A percentile compares a stretch with the other conserved stretches of the same genome.
Conservation (phyloP, 2,797 vertebrate species). For the Odontamblyopus lacepedii region DNA sequence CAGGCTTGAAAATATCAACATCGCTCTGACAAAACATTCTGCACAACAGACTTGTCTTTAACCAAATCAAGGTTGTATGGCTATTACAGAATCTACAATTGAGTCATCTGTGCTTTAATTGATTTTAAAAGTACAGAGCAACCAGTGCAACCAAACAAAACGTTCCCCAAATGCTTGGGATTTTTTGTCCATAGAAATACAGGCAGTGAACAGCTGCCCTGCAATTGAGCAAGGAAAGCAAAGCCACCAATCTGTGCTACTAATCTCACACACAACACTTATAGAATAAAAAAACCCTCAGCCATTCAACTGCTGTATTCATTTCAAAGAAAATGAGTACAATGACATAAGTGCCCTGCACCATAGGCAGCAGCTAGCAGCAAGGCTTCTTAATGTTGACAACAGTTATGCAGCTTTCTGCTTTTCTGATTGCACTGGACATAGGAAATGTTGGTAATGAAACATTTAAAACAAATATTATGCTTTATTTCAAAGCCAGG, state of each 20-base stretch:
- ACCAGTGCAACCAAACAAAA: not conserved
- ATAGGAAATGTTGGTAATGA: not conserved
- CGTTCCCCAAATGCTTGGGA: not conserved
- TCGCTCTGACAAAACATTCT: constrained; percentile 22
- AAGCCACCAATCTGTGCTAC: not conserved
- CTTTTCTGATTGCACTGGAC: not conserved
- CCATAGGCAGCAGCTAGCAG: not conserved
- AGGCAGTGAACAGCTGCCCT: not conserved
- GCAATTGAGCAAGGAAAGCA: not conserved
- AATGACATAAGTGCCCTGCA: not conserved
- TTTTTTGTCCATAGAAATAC: not conserved
- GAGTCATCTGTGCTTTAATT: not conserved
- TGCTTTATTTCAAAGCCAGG: not conserved
- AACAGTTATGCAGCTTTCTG: not conserved
- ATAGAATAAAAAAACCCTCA: not conserved
- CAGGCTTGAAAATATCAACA: constrained; percentile 33
- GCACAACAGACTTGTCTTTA: constrained; percentile 1
- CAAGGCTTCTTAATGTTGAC: not conserved
- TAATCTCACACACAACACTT: not conserved
- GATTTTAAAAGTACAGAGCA: not conserved
- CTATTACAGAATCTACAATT: not conserved
- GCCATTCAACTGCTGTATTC: not conserved
- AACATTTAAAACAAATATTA: not conserved
- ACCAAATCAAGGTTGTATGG: not conserved
- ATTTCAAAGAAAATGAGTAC: not conserved